These are phyloP conservation scores for Ganaspis brasiliensis DNA, from an alignment of 2,888 invertebrate genomes.

Conservation along the genomic window DNA sequence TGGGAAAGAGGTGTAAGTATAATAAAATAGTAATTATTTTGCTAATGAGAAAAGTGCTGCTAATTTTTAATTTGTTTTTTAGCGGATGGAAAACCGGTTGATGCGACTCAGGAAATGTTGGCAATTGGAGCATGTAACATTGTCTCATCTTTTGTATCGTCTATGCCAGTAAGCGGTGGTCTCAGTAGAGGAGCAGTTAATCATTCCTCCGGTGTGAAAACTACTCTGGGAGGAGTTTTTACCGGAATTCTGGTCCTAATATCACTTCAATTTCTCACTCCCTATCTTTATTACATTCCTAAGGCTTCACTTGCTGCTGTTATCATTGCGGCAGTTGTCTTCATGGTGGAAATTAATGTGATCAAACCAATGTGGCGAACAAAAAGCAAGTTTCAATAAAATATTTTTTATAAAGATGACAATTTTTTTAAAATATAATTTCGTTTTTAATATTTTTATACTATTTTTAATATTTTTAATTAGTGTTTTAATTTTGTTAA, in stretches of 20 bases:
- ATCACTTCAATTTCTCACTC: slow-evolving; percentile 85
- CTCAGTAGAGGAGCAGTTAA: slow-evolving; percentile 87
- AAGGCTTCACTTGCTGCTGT: slow-evolving; percentile 87
- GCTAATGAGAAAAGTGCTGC: too few relatives aligned
- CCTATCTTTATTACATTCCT: slow-evolving; percentile 85
- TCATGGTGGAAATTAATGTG: slow-evolving; percentile 86
- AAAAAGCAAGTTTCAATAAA: slow-evolving; percentile 82
- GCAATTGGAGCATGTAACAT: slow-evolving; percentile 86
- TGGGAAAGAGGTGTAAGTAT: too few relatives aligned
- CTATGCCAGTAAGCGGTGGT: slow-evolving; percentile 86
- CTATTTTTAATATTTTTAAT: too few relatives aligned
- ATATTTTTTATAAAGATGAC: too few relatives aligned
- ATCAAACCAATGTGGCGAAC: slow-evolving; percentile 85
- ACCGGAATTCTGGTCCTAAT: slow-evolving; percentile 83
- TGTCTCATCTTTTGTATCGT: slow-evolving; percentile 85
- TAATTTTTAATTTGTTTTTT: too few relatives aligned
- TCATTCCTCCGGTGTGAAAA: slow-evolving; percentile 87
- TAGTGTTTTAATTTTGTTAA: too few relatives aligned
- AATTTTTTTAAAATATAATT: too few relatives aligned
- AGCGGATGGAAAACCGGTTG: slow-evolving; percentile 84
- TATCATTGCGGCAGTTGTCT: slow-evolving; percentile 87
- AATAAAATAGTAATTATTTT: too few relatives aligned
- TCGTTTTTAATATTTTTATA: too few relatives aligned
- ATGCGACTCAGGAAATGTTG: slow-evolving; percentile 88
- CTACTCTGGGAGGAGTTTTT: slow-evolving; percentile 86